Evolutionary conservation across 1,140 invertebrate species (phyloP).

Genomic region (Hormaphis cornu): DNA sequence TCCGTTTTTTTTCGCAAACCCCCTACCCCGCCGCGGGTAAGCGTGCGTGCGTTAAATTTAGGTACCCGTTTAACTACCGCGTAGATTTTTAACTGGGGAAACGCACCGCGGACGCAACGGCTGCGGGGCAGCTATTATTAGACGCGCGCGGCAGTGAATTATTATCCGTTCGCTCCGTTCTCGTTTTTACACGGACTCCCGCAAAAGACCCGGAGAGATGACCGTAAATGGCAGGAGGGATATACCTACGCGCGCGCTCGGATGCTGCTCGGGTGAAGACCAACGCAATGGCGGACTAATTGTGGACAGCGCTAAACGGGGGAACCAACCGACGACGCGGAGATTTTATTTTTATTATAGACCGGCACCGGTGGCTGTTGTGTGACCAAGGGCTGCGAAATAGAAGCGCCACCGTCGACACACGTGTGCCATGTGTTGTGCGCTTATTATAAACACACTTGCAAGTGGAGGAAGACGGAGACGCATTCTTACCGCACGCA

Average conservation of each 20-base stretch:
- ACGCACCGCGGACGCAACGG: no score
- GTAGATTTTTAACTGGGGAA: no score
- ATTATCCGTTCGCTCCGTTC: not conserved
- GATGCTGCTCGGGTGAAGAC: conserved; percentile 1
- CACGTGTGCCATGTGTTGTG: conserved; percentile 8
- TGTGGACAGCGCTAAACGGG: no score
- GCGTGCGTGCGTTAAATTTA: no score
- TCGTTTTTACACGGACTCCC: not conserved
- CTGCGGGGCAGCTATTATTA: not conserved
- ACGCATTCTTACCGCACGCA: not conserved
- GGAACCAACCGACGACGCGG: no score
- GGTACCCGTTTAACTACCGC: no score
- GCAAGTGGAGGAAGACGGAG: not conserved
- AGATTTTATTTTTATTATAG: conserved; percentile 21
- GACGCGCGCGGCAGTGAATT: not conserved
- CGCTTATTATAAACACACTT: conserved; percentile 12
- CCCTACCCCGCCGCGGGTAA: no score
- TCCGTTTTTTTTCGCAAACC: no score
- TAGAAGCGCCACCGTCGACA: not conserved
- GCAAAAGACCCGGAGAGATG: not conserved
- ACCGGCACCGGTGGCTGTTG: not conserved
- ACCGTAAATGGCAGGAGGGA: conserved; percentile 4
- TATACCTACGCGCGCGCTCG: not conserved
- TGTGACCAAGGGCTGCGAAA: no score
- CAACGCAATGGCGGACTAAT: not conserved